These are phyloP conservation scores for Triops longicaudatus DNA, from an alignment of 1,140 invertebrate genomes.

Conservation along the genomic window DNA sequence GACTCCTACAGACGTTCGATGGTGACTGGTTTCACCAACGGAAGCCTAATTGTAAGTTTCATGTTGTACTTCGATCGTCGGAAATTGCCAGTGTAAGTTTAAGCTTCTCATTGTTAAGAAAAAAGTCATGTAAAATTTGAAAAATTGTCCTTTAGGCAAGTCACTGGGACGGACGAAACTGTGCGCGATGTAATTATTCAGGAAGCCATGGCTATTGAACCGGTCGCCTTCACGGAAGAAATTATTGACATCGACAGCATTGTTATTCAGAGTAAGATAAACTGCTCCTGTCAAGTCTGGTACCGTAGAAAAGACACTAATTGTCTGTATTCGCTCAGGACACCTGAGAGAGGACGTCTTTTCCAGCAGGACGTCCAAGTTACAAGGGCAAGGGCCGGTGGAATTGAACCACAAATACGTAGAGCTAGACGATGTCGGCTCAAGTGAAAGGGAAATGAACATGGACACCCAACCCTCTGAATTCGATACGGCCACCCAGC, in stretches of 20 bases:
- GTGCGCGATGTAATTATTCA: slow-evolving; percentile 34
- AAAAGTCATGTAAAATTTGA: not conserved
- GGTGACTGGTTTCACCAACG: slow-evolving; percentile 59
- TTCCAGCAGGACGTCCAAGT: not conserved
- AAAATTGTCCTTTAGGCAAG: slow-evolving; percentile 30
- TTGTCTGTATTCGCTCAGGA: slow-evolving; percentile 17
- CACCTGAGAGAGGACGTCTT: not conserved
- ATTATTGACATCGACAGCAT: slow-evolving; percentile 33
- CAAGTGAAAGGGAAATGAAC: not conserved
- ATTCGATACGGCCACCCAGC: not conserved
- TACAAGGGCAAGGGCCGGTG: not conserved
- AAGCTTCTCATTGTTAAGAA: slow-evolving; percentile 22
- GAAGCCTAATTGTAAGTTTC: slow-evolving; percentile 62
- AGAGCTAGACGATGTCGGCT: slow-evolving; percentile 13
- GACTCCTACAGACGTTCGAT: slow-evolving; percentile 52
- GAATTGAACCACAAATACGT: not conserved
- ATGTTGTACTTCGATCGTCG: slow-evolving; percentile 60
- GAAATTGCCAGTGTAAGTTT: slow-evolving; percentile 56
- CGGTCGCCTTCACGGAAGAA: slow-evolving; percentile 32
- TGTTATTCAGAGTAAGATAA: slow-evolving; percentile 30
- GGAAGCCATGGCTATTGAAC: slow-evolving; percentile 34
- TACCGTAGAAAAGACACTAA: not conserved
- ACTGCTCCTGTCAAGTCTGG: not conserved
- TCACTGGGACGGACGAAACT: slow-evolving; percentile 32
- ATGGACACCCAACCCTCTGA: not conserved